These are phyloP conservation scores for Sander lucioperca DNA, from an alignment of 2,113 vertebrate species.

Conservation along the genomic window DNA sequence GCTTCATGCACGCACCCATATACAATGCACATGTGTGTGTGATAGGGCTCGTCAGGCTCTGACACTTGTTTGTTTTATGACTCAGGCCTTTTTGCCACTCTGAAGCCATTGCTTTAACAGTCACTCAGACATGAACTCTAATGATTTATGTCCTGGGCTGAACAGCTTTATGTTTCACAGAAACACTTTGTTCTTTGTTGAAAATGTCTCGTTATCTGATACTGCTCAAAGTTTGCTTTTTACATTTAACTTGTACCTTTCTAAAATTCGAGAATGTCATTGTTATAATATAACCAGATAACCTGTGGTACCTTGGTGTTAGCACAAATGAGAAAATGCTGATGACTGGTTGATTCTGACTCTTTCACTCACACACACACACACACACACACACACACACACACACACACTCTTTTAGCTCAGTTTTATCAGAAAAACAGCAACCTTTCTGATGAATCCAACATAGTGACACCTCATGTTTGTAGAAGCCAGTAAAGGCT, in stretches of 20 bases:
- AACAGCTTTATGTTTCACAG: slow-evolving; percentile 21
- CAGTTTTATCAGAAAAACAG: neutral
- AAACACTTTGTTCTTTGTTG: slow-evolving; percentile 28
- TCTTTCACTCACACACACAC: neutral
- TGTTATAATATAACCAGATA: slow-evolving; percentile 6
- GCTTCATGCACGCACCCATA: neutral
- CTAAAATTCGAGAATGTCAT: slow-evolving; percentile 13
- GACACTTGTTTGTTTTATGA: slow-evolving; percentile 61
- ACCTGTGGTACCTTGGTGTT: slow-evolving; percentile 9
- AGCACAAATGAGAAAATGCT: neutral
- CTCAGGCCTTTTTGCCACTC: slow-evolving; percentile 29
- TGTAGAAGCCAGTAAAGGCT: neutral
- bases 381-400: neutral
- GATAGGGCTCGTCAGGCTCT: neutral
- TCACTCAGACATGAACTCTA: slow-evolving; percentile 43
- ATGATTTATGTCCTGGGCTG: slow-evolving; percentile 41
- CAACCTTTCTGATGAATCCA: neutral
- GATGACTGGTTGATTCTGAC: neutral
- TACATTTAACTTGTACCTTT: slow-evolving; percentile 14
- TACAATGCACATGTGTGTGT: slow-evolving; percentile 9
- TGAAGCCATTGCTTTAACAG: slow-evolving; percentile 33
- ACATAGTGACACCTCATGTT: no score
- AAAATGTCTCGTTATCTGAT: slow-evolving; percentile 31
- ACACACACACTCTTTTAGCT: no score
- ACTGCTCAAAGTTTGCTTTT: slow-evolving; percentile 19